Base-by-base conservation (phyloP, 2,113 vertebrate genomes). In the Rhombomys opimus region DNA sequence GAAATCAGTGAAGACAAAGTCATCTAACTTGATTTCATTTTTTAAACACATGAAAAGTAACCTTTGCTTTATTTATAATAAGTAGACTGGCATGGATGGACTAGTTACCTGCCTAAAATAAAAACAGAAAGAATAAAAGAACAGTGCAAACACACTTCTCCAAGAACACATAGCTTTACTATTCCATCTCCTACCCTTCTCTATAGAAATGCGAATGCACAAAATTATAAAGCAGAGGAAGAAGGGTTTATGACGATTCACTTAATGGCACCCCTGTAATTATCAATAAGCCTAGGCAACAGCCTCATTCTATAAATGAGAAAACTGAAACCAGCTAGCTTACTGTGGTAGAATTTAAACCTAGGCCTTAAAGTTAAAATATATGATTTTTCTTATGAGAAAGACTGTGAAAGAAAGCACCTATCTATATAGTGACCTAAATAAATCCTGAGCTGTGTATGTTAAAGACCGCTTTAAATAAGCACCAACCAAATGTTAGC, bases 31-130 rank as follows among this genome's bases (percentile, higher is more conserved):
- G 38, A 90, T 52, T 50, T 96, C 87, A 80, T 18, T 23, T 38
- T 50, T 67, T 84, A 73, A 68, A 72, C 13, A 2, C 50, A 52
- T 30, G n/a, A 91, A 17, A 94, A 85, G 92, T 63, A 35, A 73
- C 77, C 17, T 63, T 95, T 89, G 96, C n/a, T 61, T 87, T 54
- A 80, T 80, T 68, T 87, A 59, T 65, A 93, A 57, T 65, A 89
- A 67, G 46, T 54, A 54, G 30, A 67, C 59, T 94, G 72, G 84
- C n/a, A 76, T 0, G 65, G 84, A 63, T 1, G 65, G 84, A 63
- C 89, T 30, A 82, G 68, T 38, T 95, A 91, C n/a, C 78, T 96
- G 67, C 92, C 76, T 95, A 94, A 90, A 89, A 78, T 38, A 89
- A 85, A 77, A 95, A 92, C 35, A 38, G 35, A 57, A 57, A 57